Evolutionary conservation across 2,113 vertebrate species (phyloP).

Genomic region (Phasianus colchicus): DNA sequence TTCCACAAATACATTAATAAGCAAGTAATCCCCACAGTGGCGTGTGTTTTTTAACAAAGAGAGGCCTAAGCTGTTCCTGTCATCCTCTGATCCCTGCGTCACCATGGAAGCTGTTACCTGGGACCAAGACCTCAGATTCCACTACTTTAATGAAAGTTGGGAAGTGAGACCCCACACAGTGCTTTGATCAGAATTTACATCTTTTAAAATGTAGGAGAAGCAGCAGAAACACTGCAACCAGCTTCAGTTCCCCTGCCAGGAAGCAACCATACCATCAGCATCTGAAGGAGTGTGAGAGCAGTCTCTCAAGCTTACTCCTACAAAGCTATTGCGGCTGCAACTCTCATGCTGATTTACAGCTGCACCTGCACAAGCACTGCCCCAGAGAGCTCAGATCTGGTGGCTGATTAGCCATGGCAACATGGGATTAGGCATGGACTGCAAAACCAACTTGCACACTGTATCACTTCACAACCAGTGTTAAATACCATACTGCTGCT

Average conservation of each 20-base stretch:
- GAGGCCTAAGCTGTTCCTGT: background rate
- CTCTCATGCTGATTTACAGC: background rate
- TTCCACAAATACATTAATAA: background rate
- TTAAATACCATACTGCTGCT: background rate
- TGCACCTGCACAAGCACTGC: background rate
- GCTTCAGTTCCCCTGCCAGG: background rate
- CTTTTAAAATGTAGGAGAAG: background rate
- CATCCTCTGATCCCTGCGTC: accelerated
- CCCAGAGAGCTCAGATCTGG: background rate
- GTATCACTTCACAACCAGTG: constrained; percentile 24
- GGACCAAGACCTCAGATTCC: background rate
- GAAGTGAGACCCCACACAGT: background rate
- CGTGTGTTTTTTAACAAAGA: background rate
- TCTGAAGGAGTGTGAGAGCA: background rate
- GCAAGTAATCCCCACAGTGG: background rate
- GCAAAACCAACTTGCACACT: background rate
- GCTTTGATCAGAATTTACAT: background rate
- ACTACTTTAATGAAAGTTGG: background rate
- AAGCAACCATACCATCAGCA: background rate
- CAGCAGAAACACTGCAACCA: background rate
- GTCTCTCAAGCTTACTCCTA: background rate
- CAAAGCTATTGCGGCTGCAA: background rate
- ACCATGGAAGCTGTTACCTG: background rate
- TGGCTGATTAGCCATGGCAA: background rate
- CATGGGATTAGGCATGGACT: background rate